A percentile compares a stretch with the other conserved stretches of the same genome.
Conservation (phyloP, 2,797 vertebrate genomes). For the Enteromius mattozi region DNA sequence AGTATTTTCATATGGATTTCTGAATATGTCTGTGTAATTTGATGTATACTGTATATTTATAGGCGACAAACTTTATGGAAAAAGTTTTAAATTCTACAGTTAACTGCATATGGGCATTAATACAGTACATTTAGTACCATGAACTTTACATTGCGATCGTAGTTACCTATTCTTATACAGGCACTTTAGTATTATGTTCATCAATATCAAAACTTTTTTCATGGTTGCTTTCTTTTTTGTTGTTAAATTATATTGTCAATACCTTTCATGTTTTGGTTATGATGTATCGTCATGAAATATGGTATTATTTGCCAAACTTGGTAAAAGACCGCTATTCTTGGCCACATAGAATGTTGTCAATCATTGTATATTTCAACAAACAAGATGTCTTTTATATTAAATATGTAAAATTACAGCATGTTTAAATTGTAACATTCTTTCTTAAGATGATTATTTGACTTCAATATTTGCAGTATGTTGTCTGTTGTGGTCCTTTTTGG, state of each 20-base stretch:
- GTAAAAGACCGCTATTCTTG: constrained; percentile 26
- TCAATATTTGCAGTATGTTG: constrained; percentile 43
- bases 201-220: constrained; percentile 20
- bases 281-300: constrained; percentile 40
- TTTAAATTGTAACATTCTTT: constrained; percentile 45
- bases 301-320: constrained; percentile 45
- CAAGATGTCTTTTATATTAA: constrained; percentile 32
- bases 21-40: constrained; percentile 79
- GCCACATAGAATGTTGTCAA: constrained; percentile 14
- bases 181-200: constrained; percentile 32
- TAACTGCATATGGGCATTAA: constrained; percentile 61
- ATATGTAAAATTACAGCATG: constrained; percentile 49
- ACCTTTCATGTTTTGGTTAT: constrained; percentile 42
- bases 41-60: constrained; percentile 76
- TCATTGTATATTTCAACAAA: constrained; percentile 18
- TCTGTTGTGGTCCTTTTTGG: constrained; percentile 50
- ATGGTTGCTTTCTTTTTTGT: constrained; percentile 4
- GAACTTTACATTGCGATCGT: constrained; percentile 22
- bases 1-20: constrained; percentile 79
- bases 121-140: constrained; percentile 28
- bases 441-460: constrained; percentile 41
- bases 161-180: constrained; percentile 26
- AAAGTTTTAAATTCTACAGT: constrained; percentile 18
- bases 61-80: constrained; percentile 28
- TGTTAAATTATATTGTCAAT: constrained; percentile 30